These are phyloP conservation scores for Melanophora roralis DNA, from an alignment of 2,888 invertebrate genomes.

Conservation along the genomic window DNA sequence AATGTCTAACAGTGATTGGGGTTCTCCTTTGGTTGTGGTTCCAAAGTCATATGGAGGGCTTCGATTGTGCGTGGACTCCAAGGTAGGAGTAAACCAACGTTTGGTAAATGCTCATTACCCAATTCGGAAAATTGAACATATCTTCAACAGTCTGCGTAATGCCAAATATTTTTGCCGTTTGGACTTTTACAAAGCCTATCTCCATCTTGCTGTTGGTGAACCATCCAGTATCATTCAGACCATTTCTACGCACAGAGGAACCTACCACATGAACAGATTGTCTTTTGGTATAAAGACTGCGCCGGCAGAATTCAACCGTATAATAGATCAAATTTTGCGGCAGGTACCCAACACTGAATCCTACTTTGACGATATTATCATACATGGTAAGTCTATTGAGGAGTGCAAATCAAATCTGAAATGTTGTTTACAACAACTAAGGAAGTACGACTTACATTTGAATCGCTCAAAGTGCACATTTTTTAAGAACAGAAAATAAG, in stretches of 20 bases:
- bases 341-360: neutral
- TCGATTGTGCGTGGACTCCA: conserved; percentile 21
- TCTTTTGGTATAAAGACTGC: neutral
- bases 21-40: conserved; percentile 21
- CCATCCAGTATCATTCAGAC: conserved; percentile 9
- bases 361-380: conserved; percentile 7
- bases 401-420: conserved; percentile 15
- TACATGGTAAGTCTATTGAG: neutral
- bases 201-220: conserved; percentile 50
- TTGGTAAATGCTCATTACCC: conserved; percentile 12
- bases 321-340: conserved; percentile 1
- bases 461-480: conserved; percentile 35
- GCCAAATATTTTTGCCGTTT: conserved; percentile 38
- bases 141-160: conserved; percentile 22
- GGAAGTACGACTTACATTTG: conserved; percentile 45
- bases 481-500: conserved; percentile 30
- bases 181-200: conserved; percentile 21
- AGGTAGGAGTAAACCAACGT: conserved; percentile 15
- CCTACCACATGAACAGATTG: neutral
- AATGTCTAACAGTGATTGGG: conserved; percentile 27
- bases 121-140: conserved; percentile 13
- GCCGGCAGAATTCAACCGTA: conserved; percentile 1
- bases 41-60: conserved; percentile 20
- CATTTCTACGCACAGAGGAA: neutral
- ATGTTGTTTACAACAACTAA: conserved; percentile 15